Base-by-base conservation (phyloP, 2,113 vertebrate species). In the Xiphophorus hellerii region DNA sequence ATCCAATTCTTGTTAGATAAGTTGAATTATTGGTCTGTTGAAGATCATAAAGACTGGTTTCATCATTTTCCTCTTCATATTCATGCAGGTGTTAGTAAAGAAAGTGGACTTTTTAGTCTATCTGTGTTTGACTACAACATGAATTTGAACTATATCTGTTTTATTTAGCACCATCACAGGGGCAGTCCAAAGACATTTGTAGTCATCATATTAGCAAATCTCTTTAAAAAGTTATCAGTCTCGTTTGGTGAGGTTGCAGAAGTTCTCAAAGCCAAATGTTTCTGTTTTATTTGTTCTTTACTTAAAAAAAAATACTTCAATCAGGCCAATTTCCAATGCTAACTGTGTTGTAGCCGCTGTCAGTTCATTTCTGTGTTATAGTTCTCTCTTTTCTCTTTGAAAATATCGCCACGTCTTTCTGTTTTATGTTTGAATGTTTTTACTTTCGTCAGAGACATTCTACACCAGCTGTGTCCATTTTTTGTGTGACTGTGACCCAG, bases 401-500 rank as follows among this genome's bases (percentile, higher is more conserved):
- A 85, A 81, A 79, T 74, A 68, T 74, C 69, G 66, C 5, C 0
- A 17, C 33, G 1, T 11, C 27, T 15, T 27, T 54, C 35, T 76
- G 44, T 33, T 1, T 27, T 51, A 10, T 62, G 5, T 44, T 17
- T 12, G 10, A 14, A n/a, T 63, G n/a, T 70, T 71, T 54, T n/a
- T 58, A 22, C 37, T 62, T 76, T 51, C 20, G 29, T 70, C 60
- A 13, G 13, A 39, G 48, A 51, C n/a, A 3, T 76, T 78, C 67
- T 66, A 27, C 3, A 33, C 30, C 27, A 62, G 14, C 2, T 12
- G 7, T 68, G 7, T 68, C 73, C 1, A 48, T 80, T 66, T 74
- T 39, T 79, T 30, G 68, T 33, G 3, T 74, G 69, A 81, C 60
- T 76, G 69, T 20, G 11, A 71, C 74, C 71, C 76, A 79, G 79